Conservation (phyloP, 2,888 invertebrate species). For the Zygaena filipendulae region DNA sequence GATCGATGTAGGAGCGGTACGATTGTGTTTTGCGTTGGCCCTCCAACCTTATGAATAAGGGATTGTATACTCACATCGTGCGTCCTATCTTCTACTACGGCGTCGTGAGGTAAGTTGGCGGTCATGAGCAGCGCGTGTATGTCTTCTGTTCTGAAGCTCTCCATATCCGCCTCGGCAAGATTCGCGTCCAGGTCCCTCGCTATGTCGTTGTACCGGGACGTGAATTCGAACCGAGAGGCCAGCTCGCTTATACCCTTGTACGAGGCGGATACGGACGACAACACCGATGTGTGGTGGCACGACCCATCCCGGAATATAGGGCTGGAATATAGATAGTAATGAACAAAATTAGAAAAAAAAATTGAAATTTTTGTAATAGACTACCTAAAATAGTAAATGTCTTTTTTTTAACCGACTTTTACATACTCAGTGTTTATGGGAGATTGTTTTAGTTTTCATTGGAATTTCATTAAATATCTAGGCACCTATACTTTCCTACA, state of each 20-base stretch:
- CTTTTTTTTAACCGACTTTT: no score
- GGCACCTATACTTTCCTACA: no score
- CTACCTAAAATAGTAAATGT: neutral
- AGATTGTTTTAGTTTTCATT: no score
- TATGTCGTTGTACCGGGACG: conserved; percentile 84
- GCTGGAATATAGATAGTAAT: conserved; percentile 60
- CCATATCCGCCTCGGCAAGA: conserved; percentile 95
- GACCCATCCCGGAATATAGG: conserved; percentile 80
- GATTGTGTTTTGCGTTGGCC: no score
- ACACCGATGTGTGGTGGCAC: conserved; percentile 83
- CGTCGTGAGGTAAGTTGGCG: conserved; percentile 77
- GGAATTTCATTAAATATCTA: no score
- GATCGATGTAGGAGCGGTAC: no score
- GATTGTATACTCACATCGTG: conserved; percentile 52
- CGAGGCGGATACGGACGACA: conserved; percentile 83
- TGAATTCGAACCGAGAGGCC: conserved; percentile 58
- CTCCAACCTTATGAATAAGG: no score
- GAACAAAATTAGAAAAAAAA: conserved; percentile 7
- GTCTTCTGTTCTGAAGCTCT: conserved; percentile 91
- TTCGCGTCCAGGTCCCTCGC: conserved; percentile 92
- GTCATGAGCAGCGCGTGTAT: conserved; percentile 83
- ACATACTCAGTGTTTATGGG: no score
- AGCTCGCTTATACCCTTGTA: conserved; percentile 78
- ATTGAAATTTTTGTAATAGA: no score
- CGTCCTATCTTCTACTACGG: conserved; percentile 60